phyloP scores from a whole-genome alignment of 2,113 vertebrate genomes.

The Alexandromys fortis region DNA sequence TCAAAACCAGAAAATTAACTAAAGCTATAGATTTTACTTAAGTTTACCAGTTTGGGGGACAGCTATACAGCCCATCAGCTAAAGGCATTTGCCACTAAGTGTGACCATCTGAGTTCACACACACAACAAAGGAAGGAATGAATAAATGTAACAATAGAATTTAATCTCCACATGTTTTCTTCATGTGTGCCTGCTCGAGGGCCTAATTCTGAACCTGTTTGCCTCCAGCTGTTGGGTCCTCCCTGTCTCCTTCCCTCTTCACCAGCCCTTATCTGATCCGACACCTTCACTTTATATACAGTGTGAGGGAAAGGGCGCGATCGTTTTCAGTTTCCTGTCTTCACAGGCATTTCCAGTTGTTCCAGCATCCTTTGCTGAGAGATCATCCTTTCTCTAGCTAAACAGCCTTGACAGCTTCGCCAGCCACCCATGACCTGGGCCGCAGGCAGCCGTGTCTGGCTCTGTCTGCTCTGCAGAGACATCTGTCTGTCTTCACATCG shows the following conservation, averaged over 20 bases:
- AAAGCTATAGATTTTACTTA: neutral
- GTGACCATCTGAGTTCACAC: neutral
- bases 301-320: too few species aligned
- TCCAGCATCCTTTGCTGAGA: neutral
- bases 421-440: neutral
- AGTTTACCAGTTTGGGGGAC: neutral
- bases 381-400: neutral
- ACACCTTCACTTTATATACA: neutral
- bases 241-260: neutral
- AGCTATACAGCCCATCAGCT: too few species aligned
- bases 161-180: neutral
- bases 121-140: neutral
- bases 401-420: neutral
- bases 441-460: neutral
- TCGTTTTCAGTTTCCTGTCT: neutral
- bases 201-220: neutral
- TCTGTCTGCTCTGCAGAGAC: neutral
- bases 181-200: neutral
- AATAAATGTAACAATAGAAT: neutral
- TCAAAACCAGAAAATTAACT: neutral
- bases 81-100: neutral
- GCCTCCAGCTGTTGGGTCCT: neutral
- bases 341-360: neutral
- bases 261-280: neutral
- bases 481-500: neutral